These are phyloP conservation scores for Melanotaenia nigrans DNA, from an alignment of 2,797 vertebrate species.

Conservation along the genomic window DNA sequence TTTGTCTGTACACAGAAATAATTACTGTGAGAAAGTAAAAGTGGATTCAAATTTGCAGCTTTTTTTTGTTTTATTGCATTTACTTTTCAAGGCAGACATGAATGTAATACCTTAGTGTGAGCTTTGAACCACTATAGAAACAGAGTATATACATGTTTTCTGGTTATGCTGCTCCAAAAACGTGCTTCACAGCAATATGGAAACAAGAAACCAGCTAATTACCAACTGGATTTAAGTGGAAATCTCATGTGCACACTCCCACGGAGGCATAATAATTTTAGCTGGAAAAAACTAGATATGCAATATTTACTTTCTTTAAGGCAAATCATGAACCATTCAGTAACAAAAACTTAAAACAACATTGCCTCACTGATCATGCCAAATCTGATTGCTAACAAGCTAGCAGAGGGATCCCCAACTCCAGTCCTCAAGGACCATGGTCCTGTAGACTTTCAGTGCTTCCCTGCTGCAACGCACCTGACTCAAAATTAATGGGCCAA, in stretches of 20 bases:
- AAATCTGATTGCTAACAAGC: not conserved
- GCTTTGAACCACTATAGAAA: not conserved
- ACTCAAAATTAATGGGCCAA: no score
- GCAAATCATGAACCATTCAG: not conserved
- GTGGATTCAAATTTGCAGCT: constrained; percentile 8
- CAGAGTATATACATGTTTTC: not conserved
- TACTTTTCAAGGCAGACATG: not conserved
- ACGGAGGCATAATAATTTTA: not conserved
- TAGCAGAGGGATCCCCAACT: no score
- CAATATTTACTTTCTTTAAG: not conserved
- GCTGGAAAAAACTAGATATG: not conserved
- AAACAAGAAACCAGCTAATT: not conserved
- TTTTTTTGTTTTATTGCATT: not conserved
- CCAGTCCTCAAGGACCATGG: no score
- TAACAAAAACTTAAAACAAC: not conserved
- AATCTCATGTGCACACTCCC: not conserved
- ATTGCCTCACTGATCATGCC: no score
- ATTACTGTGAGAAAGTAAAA: constrained; percentile 25
- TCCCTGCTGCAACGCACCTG: no score
- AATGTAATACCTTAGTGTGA: not conserved
- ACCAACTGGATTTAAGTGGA: not conserved
- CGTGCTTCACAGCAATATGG: not conserved
- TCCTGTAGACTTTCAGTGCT: no score
- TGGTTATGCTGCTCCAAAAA: not conserved
- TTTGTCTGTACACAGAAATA: constrained; percentile 32